Base-by-base conservation (phyloP, 1,140 invertebrate genomes). In the Archivesica marissinica region DNA sequence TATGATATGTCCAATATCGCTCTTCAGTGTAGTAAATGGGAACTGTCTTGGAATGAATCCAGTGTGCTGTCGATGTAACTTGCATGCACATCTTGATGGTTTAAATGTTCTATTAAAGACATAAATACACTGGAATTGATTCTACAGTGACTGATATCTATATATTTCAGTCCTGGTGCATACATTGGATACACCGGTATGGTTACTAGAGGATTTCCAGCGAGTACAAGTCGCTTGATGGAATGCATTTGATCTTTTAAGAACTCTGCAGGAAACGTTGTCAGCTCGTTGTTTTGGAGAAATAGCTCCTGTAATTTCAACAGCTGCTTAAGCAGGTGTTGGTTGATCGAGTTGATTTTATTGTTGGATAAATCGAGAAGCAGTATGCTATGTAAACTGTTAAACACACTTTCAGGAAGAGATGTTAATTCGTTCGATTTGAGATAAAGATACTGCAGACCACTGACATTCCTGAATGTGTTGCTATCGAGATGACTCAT, bases 241-340 rank as follows among this genome's bases (percentile, higher is more conserved):
- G 54, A 59, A 59, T 30, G 23, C 7, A 59, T 59, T 59, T 59
- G 54, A 59, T 28, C 54, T 59, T 59, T 59, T 4, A 59, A 15
- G 33, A 59, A 59, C 25, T 30, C 25, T 2, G 3, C 54, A 30
- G 54, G 54, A 13, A 59, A 59, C 11, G 3, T 28, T 59, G 23
- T 59, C 2, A 59, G 7, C 2, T 25, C 25, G n/a, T 59, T 59
- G 33, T 59, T 2, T 59, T 25, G 23, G n/a, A 59, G 23, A 59
- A 30, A 30, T 59, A 59, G 4, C 54, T 59, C 54, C 33, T 59
- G 23, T 59, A 59, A 30, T 6, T 59, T 59, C 33, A 17, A 3
- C 2, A 59, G 23, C 7, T 59, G 25, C n/a, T 59, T 59, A 4
- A 59, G n/a, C 23, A 17, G 54, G 2, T 28, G 6, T 30, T 59